Conservation (phyloP, 2,888 invertebrate species). For the Andrena minutula region DNA sequence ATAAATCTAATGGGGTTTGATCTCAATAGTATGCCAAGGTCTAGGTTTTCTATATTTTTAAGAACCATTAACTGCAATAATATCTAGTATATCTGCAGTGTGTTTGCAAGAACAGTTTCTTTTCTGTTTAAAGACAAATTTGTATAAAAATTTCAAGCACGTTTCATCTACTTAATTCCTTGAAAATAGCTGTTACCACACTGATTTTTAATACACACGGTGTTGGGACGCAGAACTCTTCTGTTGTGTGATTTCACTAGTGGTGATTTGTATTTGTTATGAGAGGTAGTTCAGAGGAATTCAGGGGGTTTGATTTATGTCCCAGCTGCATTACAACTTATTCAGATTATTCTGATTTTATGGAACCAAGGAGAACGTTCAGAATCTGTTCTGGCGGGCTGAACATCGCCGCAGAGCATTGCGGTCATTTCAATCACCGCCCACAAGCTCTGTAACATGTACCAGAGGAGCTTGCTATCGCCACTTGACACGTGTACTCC, state of each 20-base stretch:
- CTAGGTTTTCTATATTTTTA: no score
- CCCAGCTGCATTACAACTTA: slow-evolving; percentile 8
- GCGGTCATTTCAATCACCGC: slow-evolving; percentile 70
- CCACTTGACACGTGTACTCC: slow-evolving; percentile 65
- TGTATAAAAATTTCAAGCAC: no score
- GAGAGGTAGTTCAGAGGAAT: not conserved
- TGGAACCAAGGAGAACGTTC: slow-evolving; percentile 53
- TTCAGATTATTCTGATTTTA: slow-evolving; percentile 62
- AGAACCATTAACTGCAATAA: no score
- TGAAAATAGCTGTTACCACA: not conserved
- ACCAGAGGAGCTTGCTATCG: slow-evolving; percentile 58
- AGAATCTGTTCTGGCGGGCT: slow-evolving; percentile 56
- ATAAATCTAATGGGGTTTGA: no score
- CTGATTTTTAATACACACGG: not conserved
- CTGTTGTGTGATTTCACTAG: slow-evolving; percentile 16
- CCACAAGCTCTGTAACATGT: slow-evolving; percentile 58
- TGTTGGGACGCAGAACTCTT: not conserved
- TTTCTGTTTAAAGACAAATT: no score
- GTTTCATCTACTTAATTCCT: no score
- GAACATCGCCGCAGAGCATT: slow-evolving; percentile 65
- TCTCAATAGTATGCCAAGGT: no score
- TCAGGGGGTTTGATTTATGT: slow-evolving; percentile 19
- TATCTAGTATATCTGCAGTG: no score
- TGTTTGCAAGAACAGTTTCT: no score
- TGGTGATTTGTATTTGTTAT: slow-evolving; percentile 1